phyloP scores from a whole-genome alignment of 2,797 vertebrate genomes.

The Pseudochirops cupreus region DNA sequence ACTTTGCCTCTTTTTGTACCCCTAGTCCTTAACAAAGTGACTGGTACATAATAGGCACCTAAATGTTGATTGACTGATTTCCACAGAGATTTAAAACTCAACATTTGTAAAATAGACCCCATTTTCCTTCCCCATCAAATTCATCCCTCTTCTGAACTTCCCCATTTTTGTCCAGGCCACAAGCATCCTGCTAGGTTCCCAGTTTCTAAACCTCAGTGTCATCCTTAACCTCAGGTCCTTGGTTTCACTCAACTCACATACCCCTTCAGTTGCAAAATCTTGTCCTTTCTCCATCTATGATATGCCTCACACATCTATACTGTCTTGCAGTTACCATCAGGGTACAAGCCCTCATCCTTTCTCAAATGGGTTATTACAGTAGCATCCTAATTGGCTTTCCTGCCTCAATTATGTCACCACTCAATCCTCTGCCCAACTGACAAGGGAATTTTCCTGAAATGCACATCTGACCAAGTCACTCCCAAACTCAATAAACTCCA shows the following conservation, averaged over 20 bases:
- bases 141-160: background rate
- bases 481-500: background rate
- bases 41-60: background rate
- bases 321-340: background rate
- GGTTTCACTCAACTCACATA: background rate
- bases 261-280: background rate
- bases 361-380: background rate
- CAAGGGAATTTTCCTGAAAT: background rate
- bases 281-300: background rate
- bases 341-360: background rate
- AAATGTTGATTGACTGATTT: background rate
- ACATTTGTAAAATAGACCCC: background rate
- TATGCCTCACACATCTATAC: background rate
- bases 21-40: background rate
- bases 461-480: background rate
- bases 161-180: background rate
- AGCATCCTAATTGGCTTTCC: background rate
- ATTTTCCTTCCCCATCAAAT: background rate
- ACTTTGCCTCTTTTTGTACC: background rate
- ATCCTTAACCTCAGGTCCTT: background rate
- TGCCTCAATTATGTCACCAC: background rate
- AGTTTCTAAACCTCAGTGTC: background rate
- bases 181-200: background rate
- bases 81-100: background rate
- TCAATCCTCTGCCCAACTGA: background rate